These are phyloP conservation scores for Karalla daura DNA, from an alignment of 2,797 vertebrate species.

Conservation along the genomic window DNA sequence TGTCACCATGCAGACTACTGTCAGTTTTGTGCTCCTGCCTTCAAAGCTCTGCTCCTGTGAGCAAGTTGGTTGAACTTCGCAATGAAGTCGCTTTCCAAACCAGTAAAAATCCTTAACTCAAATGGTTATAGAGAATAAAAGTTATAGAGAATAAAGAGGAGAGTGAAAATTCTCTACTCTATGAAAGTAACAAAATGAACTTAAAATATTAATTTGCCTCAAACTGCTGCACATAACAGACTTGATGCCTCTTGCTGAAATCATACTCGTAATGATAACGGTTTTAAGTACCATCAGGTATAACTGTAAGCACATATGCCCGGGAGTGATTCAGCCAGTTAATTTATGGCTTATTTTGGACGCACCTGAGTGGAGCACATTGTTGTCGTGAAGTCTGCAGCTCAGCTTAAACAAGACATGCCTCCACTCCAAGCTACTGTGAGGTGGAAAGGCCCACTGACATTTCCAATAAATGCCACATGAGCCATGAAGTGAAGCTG, in stretches of 20 bases:
- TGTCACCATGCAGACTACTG: not conserved
- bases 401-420: conserved; percentile 15
- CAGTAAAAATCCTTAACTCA: too few species aligned
- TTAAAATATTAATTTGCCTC: too few species aligned
- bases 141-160: too few species aligned
- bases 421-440: conserved; percentile 3
- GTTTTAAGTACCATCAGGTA: too few species aligned
- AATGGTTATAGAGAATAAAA: too few species aligned
- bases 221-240: too few species aligned
- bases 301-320: too few species aligned
- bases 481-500: conserved; percentile 5
- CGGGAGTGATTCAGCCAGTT: not conserved
- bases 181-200: too few species aligned
- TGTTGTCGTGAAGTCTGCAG: conserved; percentile 9
- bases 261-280: too few species aligned
- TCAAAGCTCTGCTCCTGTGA: not conserved
- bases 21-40: not conserved
- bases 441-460: conserved; percentile 1
- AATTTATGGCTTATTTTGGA: conserved; percentile 22
- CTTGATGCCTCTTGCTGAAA: too few species aligned
- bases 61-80: not conserved
- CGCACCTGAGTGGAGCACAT: conserved; percentile 3
- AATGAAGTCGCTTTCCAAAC: not conserved
- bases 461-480: conserved; percentile 24
- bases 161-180: too few species aligned